These are phyloP conservation scores for Hiodon alosoides DNA, from an alignment of 2,113 vertebrate genomes.

Conservation along the genomic window DNA sequence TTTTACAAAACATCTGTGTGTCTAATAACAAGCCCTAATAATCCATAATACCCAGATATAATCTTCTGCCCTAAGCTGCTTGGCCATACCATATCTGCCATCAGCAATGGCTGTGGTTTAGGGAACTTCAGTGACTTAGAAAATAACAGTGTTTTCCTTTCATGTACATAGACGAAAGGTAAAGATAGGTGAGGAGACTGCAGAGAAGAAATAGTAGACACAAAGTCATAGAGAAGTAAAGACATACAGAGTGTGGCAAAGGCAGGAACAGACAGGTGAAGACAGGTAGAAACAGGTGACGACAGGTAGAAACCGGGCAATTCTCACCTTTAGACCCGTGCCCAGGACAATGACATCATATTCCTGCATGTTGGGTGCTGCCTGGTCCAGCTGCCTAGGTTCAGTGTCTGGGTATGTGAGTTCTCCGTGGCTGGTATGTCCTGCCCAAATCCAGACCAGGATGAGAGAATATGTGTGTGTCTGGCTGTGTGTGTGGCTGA, in stretches of 20 bases:
- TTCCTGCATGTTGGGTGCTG: conserved; percentile 61
- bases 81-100: no score
- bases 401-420: neutral
- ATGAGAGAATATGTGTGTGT: neutral
- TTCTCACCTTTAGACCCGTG: conserved; percentile 85
- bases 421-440: neutral
- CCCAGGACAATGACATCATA: conserved; percentile 90
- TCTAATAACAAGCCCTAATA: no score
- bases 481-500: neutral
- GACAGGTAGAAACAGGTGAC: neutral
- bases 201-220: no score
- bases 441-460: neutral
- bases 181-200: no score
- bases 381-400: neutral
- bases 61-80: no score
- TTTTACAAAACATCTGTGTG: no score
- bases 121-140: no score
- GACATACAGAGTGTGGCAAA: neutral
- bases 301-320: neutral
- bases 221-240: neutral
- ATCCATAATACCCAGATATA: no score
- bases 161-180: no score
- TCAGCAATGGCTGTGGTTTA: no score
- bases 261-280: neutral
- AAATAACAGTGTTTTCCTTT: no score